Percentiles rank a stretch among this genome's conserved stretches.
phyloP scores from a whole-genome alignment of 2,797 vertebrate genomes.

The Sarcoramphus papa region DNA sequence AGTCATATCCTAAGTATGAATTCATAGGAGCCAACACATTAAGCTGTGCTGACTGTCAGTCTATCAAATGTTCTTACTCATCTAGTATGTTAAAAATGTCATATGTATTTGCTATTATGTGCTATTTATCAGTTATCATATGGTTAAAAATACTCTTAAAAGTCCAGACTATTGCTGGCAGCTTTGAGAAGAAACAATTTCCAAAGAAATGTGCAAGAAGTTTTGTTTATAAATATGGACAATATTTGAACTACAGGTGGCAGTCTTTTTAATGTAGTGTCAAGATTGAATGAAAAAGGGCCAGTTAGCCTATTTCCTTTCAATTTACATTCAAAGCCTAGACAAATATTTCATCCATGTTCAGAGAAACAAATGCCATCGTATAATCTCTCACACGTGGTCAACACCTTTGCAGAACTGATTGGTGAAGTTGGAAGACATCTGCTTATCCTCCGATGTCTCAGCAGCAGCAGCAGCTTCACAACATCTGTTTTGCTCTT shows the following conservation, averaged over 20 bases:
- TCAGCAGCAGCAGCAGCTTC: neutral
- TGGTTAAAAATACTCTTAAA: neutral
- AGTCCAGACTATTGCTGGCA: neutral
- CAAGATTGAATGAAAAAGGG: neutral
- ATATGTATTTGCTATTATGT: neutral
- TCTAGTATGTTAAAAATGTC: neutral
- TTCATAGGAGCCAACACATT: neutral
- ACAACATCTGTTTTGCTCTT: constrained; percentile 25
- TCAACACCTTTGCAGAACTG: neutral
- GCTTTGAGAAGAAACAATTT: neutral
- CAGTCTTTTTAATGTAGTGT: neutral
- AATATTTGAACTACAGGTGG: neutral
- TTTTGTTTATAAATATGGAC: neutral
- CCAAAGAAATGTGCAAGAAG: neutral
- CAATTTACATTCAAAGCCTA: constrained; percentile 31
- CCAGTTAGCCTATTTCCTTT: neutral
- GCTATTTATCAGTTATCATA: neutral
- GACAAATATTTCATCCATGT: constrained; percentile 27
- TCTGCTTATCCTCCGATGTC: neutral
- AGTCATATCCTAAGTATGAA: neutral
- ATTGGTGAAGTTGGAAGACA: neutral
- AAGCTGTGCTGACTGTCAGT: neutral
- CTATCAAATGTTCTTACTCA: neutral
- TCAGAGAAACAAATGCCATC: neutral
- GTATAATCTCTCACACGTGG: neutral